phyloP scores from a whole-genome alignment of 2,113 vertebrate species.

The Scalopus aquaticus region DNA sequence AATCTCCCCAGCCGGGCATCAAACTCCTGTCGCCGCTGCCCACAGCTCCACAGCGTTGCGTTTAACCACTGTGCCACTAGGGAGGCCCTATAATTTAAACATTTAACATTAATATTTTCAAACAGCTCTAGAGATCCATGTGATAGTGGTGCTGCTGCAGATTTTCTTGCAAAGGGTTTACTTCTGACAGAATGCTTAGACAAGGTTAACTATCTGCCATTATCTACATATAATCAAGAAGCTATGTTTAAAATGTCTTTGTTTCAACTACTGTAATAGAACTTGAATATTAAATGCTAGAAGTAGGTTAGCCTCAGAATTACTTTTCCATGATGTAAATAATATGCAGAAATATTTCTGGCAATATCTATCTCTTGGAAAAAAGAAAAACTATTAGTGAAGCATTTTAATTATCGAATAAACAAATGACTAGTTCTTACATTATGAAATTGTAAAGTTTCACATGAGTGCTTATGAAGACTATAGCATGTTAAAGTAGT shows the following conservation, averaged over 20 bases:
- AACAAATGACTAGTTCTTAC: slow-evolving; percentile 26
- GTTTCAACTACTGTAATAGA: background rate
- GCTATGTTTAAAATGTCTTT: background rate
- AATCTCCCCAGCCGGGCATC: too few relatives aligned
- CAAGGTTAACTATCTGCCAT: background rate
- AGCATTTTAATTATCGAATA: slow-evolving; percentile 4
- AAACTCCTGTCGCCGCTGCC: too few relatives aligned
- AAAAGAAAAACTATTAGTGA: background rate
- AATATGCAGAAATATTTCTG: slow-evolving; percentile 40
- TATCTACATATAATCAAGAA: background rate
- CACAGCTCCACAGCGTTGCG: too few relatives aligned
- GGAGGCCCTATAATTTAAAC: background rate
- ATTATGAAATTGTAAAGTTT: background rate
- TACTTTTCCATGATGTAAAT: slow-evolving; percentile 2
- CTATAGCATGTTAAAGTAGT: background rate
- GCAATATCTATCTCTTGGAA: background rate
- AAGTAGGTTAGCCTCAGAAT: slow-evolving; percentile 27
- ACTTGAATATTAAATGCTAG: slow-evolving; percentile 6
- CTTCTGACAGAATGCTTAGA: background rate
- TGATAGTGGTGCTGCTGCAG: background rate
- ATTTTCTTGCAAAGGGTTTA: background rate
- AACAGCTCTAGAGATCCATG: background rate
- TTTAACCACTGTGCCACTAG: too few relatives aligned
- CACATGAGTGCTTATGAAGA: background rate
- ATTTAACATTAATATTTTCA: background rate